Percentiles rank a stretch among this genome's conserved stretches.
phyloP scores from a whole-genome alignment of 2,797 vertebrate genomes.

The Sebastes nivosus region DNA sequence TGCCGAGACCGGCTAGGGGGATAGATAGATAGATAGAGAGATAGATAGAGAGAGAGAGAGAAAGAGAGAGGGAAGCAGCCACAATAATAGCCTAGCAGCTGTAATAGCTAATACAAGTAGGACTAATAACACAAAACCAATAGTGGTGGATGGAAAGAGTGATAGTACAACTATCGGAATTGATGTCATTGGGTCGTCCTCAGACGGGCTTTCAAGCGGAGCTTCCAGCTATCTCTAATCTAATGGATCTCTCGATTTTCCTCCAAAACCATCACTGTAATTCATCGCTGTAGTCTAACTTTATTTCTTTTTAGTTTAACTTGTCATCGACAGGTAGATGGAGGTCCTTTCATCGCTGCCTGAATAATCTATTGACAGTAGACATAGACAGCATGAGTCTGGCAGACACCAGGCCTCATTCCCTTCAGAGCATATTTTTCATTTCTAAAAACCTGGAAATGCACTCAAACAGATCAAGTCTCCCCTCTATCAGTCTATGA shows the following conservation, averaged over 20 bases:
- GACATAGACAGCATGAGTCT: slow-evolving; percentile 9
- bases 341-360: not conserved
- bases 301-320: not conserved
- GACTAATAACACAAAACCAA: too few relatives aligned
- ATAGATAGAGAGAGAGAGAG: too few relatives aligned
- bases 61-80: too few relatives aligned
- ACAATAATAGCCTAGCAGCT: too few relatives aligned
- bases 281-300: not conserved
- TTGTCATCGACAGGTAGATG: not conserved
- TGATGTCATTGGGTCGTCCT: too few relatives aligned
- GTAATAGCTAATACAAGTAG: too few relatives aligned
- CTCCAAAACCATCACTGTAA: not conserved
- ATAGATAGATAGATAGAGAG: too few relatives aligned
- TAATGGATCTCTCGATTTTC: not conserved
- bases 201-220: too few relatives aligned
- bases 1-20: too few relatives aligned
- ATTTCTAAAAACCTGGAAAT: slow-evolving; percentile 57
- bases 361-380: slow-evolving; percentile 28
- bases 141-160: too few relatives aligned
- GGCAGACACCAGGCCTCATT: slow-evolving; percentile 4
- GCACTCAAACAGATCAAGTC: slow-evolving; percentile 49
- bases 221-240: not conserved
- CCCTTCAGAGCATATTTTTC: slow-evolving; percentile 34
- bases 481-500: slow-evolving; percentile 37
- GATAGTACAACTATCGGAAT: too few relatives aligned